These are phyloP conservation scores for Tetropium fuscum DNA, from an alignment of 2,888 invertebrate genomes.

Conservation along the genomic window DNA sequence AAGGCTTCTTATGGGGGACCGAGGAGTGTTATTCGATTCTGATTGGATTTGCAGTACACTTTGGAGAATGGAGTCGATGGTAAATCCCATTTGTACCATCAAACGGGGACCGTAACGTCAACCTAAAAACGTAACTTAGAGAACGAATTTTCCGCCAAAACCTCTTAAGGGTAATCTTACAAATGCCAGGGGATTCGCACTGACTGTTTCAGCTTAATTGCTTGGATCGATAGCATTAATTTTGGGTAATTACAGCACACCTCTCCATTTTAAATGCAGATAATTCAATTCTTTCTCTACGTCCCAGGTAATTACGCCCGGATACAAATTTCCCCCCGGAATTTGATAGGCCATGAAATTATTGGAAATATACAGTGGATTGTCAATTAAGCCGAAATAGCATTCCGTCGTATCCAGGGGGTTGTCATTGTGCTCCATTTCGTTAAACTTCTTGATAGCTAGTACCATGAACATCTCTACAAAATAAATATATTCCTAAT, in stretches of 20 bases:
- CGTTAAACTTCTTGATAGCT: too few species aligned
- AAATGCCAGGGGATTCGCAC: too few species aligned
- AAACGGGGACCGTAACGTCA: too few species aligned
- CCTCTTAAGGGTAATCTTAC: neutral
- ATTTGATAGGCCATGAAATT: neutral
- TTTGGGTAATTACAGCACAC: neutral
- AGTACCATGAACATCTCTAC: too few species aligned
- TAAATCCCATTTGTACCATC: too few species aligned
- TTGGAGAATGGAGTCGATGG: too few species aligned
- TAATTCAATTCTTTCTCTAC: neutral
- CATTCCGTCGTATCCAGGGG: too few species aligned
- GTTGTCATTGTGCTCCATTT: too few species aligned
- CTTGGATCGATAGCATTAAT: neutral
- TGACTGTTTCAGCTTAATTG: neutral
- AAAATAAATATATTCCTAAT: too few species aligned
- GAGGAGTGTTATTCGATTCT: too few species aligned
- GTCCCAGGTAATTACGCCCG: neutral
- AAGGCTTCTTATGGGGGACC: too few species aligned
- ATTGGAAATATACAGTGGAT: neutral
- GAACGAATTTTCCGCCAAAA: neutral
- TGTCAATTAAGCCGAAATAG: neutral
- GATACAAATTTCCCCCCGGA: neutral
- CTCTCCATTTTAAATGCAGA: neutral
- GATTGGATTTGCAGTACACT: too few species aligned
- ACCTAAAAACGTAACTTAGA: neutral